Evolutionary conservation across 2,888 invertebrate species (phyloP).

Genomic region (Tipula confusa): DNA sequence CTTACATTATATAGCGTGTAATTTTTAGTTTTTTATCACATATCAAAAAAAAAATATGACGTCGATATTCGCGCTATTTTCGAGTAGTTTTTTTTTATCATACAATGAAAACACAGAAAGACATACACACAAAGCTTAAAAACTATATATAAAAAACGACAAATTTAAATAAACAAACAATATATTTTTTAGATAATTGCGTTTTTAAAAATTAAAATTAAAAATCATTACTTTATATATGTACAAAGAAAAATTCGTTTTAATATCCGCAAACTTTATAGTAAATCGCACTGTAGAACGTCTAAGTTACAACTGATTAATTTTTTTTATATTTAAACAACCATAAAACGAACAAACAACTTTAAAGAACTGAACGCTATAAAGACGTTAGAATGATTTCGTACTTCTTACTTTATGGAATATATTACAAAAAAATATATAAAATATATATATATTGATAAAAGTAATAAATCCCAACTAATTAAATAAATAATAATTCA

Average conservation of each 20-base stretch:
- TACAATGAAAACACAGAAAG: neutral
- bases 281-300: neutral
- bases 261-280: neutral
- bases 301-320: neutral
- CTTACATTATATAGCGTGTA: no score
- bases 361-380: neutral
- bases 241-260: neutral
- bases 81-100: neutral
- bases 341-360: neutral
- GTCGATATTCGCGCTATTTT: neutral
- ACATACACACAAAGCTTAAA: neutral
- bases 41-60: neutral
- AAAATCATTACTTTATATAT: neutral
- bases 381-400: neutral
- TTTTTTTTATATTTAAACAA: neutral
- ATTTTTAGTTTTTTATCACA: neutral
- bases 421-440: neutral
- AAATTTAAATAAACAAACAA: neutral
- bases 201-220: neutral
- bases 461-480: neutral
- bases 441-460: neutral
- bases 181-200: neutral
- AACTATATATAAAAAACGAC: neutral
- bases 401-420: neutral
- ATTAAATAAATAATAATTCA: neutral